Conservation (phyloP, 2,888 invertebrate species). For the Nemurella pictetii region DNA sequence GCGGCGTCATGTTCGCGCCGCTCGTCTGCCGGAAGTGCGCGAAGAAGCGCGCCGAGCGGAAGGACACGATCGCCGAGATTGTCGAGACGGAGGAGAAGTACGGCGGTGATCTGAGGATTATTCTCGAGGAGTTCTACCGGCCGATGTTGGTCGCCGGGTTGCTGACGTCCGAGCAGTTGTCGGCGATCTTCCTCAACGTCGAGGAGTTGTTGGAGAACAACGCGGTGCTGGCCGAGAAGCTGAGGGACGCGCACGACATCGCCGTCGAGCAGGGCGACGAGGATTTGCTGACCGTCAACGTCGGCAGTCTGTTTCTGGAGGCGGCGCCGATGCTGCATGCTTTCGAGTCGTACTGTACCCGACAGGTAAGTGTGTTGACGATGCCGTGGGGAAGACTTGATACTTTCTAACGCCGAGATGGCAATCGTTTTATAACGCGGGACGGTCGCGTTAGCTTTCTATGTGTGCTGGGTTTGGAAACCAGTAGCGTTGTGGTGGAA, state of each 20-base stretch:
- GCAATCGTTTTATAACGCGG: neutral
- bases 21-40: constrained; percentile 85
- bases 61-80: constrained; percentile 93
- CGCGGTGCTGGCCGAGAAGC: constrained; percentile 79
- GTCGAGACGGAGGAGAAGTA: constrained; percentile 96
- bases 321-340: constrained; percentile 91
- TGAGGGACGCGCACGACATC: constrained; percentile 84
- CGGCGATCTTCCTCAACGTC: constrained; percentile 90
- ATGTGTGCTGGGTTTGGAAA: neutral
- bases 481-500: neutral
- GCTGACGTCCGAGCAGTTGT: constrained; percentile 76
- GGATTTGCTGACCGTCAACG: constrained; percentile 84
- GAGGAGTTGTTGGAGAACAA: constrained; percentile 90
- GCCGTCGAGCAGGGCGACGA: constrained; percentile 64
- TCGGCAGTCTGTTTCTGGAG: constrained; percentile 88
- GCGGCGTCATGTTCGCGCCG: constrained; percentile 73
- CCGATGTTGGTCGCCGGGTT: constrained; percentile 93
- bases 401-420: constrained; percentile 3
- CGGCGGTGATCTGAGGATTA: constrained; percentile 88
- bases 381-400: neutral
- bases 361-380: constrained; percentile 58
- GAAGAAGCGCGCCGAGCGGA: constrained; percentile 84
- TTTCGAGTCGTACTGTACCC: constrained; percentile 92
- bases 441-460: neutral
- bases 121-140: constrained; percentile 89